These are phyloP conservation scores for Thymelicus sylvestris DNA, from an alignment of 2,888 invertebrate genomes.

Conservation along the genomic window DNA sequence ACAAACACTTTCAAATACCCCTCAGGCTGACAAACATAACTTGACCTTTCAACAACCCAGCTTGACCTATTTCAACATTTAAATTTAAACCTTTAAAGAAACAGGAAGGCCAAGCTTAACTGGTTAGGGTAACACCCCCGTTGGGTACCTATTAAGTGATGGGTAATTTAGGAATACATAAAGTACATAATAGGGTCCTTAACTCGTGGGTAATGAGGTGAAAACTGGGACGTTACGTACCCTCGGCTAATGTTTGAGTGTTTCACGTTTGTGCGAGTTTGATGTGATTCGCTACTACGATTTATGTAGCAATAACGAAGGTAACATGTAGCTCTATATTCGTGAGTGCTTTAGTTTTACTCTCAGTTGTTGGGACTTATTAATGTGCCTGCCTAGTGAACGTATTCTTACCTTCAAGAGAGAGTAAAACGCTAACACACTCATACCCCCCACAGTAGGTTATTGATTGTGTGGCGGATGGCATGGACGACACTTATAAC, in stretches of 20 bases:
- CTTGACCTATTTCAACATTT: conserved; percentile 24
- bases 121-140: conserved; percentile 70
- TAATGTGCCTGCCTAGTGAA: too few relatives aligned
- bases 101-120: conserved; percentile 53
- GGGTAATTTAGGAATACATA: conserved; percentile 84
- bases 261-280: conserved; percentile 47
- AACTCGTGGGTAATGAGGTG: conserved; percentile 82
- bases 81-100: conserved; percentile 19
- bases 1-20: conserved; percentile 78
- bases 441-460: too few relatives aligned
- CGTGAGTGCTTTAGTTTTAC: too few relatives aligned
- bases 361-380: too few relatives aligned
- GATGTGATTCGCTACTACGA: conserved; percentile 13
- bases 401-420: too few relatives aligned
- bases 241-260: conserved; percentile 58
- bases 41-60: conserved; percentile 50
- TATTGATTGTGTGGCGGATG: too few relatives aligned
- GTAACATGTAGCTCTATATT: too few relatives aligned
- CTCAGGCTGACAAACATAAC: conserved; percentile 59
- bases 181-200: conserved; percentile 84
- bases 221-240: conserved; percentile 75
- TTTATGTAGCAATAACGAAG: neutral
- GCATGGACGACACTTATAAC: too few relatives aligned
- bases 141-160: conserved; percentile 80
- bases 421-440: too few relatives aligned